phyloP scores from a whole-genome alignment of 1,140 invertebrate genomes.

The Drosophila obscura region DNA sequence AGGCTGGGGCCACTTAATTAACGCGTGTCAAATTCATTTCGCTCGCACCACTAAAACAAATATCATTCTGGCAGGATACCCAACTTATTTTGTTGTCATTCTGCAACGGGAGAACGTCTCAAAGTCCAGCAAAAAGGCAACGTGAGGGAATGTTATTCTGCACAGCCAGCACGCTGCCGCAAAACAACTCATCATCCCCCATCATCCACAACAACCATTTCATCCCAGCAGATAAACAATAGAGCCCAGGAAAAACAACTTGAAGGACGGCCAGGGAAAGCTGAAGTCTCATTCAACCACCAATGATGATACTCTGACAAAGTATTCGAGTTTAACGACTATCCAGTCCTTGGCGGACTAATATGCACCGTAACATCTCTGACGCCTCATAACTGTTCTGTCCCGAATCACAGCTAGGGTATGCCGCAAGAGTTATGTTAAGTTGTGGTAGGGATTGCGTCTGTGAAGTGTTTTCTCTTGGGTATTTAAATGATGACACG shows the following conservation, averaged over 20 bases:
- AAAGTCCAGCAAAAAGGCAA: conserved; percentile 39
- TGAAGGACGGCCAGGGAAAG: neutral
- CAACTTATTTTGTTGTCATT: conserved; percentile 45
- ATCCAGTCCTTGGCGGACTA: no score
- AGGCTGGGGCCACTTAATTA: conserved; percentile 65
- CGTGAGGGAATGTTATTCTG: conserved; percentile 40
- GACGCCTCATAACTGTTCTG: no score
- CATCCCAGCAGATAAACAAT: conserved; percentile 31
- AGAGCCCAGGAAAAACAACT: neutral
- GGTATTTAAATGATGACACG: no score
- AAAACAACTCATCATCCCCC: neutral
- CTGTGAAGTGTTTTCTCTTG: no score
- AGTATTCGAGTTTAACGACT: conserved; percentile 1
- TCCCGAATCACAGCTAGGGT: neutral
- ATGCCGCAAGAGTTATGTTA: no score
- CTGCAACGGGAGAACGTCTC: conserved; percentile 3
- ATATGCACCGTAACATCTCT: no score
- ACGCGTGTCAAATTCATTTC: conserved; percentile 72
- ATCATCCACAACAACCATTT: conserved; percentile 15
- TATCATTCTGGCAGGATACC: conserved; percentile 47
- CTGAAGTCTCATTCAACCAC: neutral
- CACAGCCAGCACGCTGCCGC: neutral
- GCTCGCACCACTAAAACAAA: conserved; percentile 43
- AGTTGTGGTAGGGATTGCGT: no score
- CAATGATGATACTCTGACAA: conserved; percentile 8